Evolutionary conservation across 1,140 invertebrate genomes (phyloP), one percentile per base, ranked within the genome.

Genomic region (Papilio polyxenes): DNA sequence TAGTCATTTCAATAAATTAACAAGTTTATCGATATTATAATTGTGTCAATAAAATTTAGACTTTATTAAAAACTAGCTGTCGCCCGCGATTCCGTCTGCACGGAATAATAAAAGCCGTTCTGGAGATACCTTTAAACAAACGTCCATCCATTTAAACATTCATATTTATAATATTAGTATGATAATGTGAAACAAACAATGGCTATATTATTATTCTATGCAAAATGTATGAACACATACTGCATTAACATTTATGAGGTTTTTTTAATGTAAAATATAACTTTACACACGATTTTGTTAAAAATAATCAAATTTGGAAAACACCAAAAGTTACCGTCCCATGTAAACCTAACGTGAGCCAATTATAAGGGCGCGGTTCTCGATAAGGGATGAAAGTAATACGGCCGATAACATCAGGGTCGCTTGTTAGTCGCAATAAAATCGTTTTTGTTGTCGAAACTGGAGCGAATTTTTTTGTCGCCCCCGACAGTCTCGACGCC

Each of bases 321-420:
- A 48, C 17, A 13, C 20, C 2, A 75, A 44, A 75, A 49, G 9
- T 10, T 77, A 20, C 20, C n/a, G 77, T 44, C 15, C 17, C 87
- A 91, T 93, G 85, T 94, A 88, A 91, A 76, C 89, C 89, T 6
- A 86, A 56, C 82, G 1, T 75, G 31, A 59, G 81, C 88, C 88
- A 92, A 92, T 92, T 91, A 93, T 91, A 91, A 89, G 90, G 88
- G 85, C 84, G 86, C 86, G 89, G 87, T 87, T 86, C 86, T 83
- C 86, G 91, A 92, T 92, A 92, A 91, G 89, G 91, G 92, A 91
- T 92, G 92, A 94, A 93, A 93, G 92, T 93, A 94, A 94, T 93
- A 92, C 88, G 86, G 44, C 76, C 85, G 92, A 93, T 94, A 94
- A 84, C 86, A 93, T 93, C 91, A 86, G 89, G 91, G 88, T 86